Evolutionary conservation across 2,888 invertebrate genomes (phyloP), one percentile per base, ranked within the genome.

Genomic region (Sphaeridia pumilis): DNA sequence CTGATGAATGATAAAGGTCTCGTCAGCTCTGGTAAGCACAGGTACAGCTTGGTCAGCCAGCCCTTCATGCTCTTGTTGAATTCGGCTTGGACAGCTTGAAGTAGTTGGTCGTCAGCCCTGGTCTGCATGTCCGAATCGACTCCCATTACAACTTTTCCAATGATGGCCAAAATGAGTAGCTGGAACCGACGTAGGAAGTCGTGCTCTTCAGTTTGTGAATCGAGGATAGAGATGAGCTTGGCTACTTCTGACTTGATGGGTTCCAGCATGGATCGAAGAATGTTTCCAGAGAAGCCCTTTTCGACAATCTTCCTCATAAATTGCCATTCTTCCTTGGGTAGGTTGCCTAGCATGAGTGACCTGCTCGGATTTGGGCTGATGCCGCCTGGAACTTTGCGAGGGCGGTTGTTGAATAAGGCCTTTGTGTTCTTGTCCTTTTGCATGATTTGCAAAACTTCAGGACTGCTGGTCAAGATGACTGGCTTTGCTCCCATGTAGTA

Each of bases 401-500:
- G 60, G 2, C 58, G 49, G 21, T 55, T 52, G 0, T 52, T 45
- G 34, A 56, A 60, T n/a, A n/a, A 17, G 5, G 17, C 17, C 20
- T 38, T 7, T 20, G 12, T 5, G 17, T 17, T 38, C 38, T 17
- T 17, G 38, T n/a, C n/a, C n/a, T n/a, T 17, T 36, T 58, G 55
- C 10, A 60, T 57, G 10, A n/a, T 27, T n/a, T 58, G 28, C 1
- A 58, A 24, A 2, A 60, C 31, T 2, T 38, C 44, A 5, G 53
- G 47, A 20, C 58, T 55, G 7, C 42, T 21, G 1, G 52, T 47
- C 10, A 60, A 14, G 22, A 60, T 54, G 26, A 58, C 31, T 2
- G 60, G 58, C 34, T 60, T 60, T 12, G 57, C 58, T n/a, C 60
- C 60, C 42, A 58, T 10, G 44, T 54, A 60, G 34, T 58, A 60